Percentiles rank a stretch among this genome's conserved stretches.
Conservation (phyloP, 2,888 invertebrate species). For the Volucella inflata region DNA sequence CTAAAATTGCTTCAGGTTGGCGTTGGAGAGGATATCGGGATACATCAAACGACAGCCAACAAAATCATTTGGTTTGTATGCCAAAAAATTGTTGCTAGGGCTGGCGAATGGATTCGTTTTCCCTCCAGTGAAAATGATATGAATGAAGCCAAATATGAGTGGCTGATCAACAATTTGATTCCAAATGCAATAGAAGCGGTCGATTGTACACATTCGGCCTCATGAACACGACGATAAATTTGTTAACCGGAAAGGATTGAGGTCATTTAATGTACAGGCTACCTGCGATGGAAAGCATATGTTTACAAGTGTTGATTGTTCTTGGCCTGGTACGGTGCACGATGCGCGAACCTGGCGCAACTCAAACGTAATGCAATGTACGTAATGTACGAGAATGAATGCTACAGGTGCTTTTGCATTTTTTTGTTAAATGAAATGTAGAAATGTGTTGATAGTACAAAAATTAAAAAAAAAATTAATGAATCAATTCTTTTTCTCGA, state of each 20-base stretch:
- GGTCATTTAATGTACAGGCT: slow-evolving; percentile 22
- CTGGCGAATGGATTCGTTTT: too few species aligned
- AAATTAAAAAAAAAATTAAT: too few species aligned
- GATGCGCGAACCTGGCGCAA: slow-evolving; percentile 48
- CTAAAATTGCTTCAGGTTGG: too few species aligned
- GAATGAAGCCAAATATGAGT: too few species aligned
- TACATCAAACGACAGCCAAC: too few species aligned
- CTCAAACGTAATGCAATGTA: slow-evolving; percentile 12
- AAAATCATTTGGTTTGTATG: too few species aligned
- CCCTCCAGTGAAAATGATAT: too few species aligned
- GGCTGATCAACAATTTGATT: too few species aligned
- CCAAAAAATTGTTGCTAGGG: too few species aligned
- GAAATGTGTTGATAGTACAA: too few species aligned
- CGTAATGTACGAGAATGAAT: slow-evolving; percentile 48
- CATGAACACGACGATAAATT: slow-evolving; percentile 18
- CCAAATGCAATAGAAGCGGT: slow-evolving; percentile 23
- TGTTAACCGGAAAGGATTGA: slow-evolving; percentile 5
- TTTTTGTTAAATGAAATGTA: slow-evolving; percentile 53
- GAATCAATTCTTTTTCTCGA: too few species aligned
- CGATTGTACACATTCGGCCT: slow-evolving; percentile 24
- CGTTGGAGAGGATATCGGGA: too few species aligned
- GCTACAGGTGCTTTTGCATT: slow-evolving; percentile 42
- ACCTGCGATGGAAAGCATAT: slow-evolving; percentile 42
- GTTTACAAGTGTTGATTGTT: slow-evolving; percentile 36
- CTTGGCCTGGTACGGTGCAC: slow-evolving; percentile 32